phyloP scores from a whole-genome alignment of 2,888 invertebrate species.

The Mesorhabditis belari region DNA sequence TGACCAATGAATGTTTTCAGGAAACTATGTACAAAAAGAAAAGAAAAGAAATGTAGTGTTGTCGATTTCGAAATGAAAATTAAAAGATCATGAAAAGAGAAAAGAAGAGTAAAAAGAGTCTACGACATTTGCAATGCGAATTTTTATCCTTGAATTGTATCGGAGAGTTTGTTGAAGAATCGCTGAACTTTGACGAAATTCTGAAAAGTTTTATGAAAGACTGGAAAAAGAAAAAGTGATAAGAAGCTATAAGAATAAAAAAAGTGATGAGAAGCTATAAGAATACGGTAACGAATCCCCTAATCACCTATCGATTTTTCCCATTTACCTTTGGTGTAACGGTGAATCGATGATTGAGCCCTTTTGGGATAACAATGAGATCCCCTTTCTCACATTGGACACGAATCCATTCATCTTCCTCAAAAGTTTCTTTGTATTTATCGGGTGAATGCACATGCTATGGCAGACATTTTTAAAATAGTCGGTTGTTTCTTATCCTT shows the following conservation, averaged over 20 bases:
- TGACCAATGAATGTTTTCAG: no score
- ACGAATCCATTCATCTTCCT: slow-evolving; percentile 46
- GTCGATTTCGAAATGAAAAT: no score
- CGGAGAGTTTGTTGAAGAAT: slow-evolving; percentile 34
- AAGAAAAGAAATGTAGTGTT: no score
- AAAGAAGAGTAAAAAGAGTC: no score
- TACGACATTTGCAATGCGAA: no score
- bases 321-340: slow-evolving; percentile 38
- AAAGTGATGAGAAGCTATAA: no score
- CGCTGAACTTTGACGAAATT: slow-evolving; percentile 45
- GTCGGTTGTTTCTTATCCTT: no score
- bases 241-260: background rate
- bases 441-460: no score
- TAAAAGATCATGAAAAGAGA: no score
- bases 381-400: slow-evolving; percentile 44
- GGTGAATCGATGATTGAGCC: slow-evolving; percentile 39
- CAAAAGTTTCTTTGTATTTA: background rate
- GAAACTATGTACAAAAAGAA: no score
- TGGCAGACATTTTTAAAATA: no score
- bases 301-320: background rate
- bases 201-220: no score
- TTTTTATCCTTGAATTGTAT: slow-evolving; percentile 24
- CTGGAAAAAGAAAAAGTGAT: background rate
- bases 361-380: slow-evolving; percentile 45
- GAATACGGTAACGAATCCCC: background rate